Evolutionary conservation across 2,113 vertebrate species (phyloP), one percentile per base, ranked within the genome.

Genomic region (Dipodomys ordii): DNA sequence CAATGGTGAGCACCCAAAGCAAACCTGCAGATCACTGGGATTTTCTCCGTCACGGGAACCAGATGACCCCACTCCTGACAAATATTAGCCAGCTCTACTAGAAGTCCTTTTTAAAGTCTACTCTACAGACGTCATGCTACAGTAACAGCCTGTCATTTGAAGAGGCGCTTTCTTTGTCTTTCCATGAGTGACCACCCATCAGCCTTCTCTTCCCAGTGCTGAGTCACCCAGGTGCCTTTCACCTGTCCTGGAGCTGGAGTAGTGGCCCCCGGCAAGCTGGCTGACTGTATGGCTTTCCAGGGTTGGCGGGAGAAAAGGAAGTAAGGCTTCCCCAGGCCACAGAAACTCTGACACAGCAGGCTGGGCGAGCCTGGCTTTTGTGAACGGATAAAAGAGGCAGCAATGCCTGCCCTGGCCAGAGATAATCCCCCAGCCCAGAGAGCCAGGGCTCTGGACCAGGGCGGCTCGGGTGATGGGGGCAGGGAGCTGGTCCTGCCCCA

Each of bases 381-480:
- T 98, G 94, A 60, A 83, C 57, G 97, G 97, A 97, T 97, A 96
- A 97, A 97, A 97, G 97, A 44, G 62, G 96, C 97, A 97, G 96
- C 94, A 77, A 85, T 95, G 74, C 65, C 94, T 44, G 93, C 89
- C 96, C 96, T 97, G 96, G 95, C 96, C 96, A 97, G 97, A 87
- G 95, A 96, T 97, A 98, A 98, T 98, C 97, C 97, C 94, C 96
- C 95, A 90, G 94, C 82, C 94, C 87, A 28, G 73, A 96, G 94
- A 95, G 96, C 96, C 87, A 92, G 94, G 95, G 93, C 95, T 93
- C 90, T 86, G 92, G 91, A 93, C 90, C 85, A 23, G n/a, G 68
- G 32, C n/a, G 28, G 89, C 95, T 62, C 30, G 80, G 77, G 88
- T 53, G 92, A 81, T 85, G 94, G 94, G 96, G 90, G 93, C 79